Base-by-base conservation (phyloP, 2,113 vertebrate genomes). In the Hylia prasina region DNA sequence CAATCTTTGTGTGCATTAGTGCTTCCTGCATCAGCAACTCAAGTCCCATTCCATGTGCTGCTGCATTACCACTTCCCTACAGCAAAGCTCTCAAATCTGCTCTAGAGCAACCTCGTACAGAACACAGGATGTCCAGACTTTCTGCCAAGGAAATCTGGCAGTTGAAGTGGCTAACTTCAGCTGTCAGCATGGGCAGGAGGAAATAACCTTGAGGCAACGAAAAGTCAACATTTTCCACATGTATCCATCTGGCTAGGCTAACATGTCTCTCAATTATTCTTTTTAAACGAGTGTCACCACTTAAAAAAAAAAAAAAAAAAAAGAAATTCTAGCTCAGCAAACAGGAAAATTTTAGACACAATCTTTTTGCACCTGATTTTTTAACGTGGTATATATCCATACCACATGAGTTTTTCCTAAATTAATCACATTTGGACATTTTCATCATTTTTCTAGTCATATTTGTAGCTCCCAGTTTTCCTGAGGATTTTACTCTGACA, bases 151-250 rank as follows among this genome's bases (percentile, higher is more conserved):
- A 91, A 76, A 85, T 64, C 37, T 85, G 75, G n/a, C 87, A 82
- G 28, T 0, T 60, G 61, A 88, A 90, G 63, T 4, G 10, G 53
- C 68, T 71, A 76, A 87, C 61, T 91, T 94, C 82, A 95, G 65
- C 65, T 79, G 70, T 60, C 77, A 88, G 57, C 50, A 90, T 4
- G 23, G 78, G 54, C 78, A 93, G 58, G 20, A 90, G 13, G 31
- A 84, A 95, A 90, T 64, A 91, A 96, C 70, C 90, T 28, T 11
- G 27, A 90, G 53, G 82, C 66, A 88, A 93, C 90, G 92, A 82
- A 79, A 93, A 91, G 40, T 68, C 87, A 91, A 79, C 37, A 60
- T 79, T 60, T 90, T 79, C 56, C 50, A 63, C 37, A 68, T 58
- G 27, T 35, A 93, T 95, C 61, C 53, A 79, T 76, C 78, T 87